These are phyloP conservation scores for Bombus waltoni DNA, from an alignment of 1,140 invertebrate genomes.

Conservation along the genomic window DNA sequence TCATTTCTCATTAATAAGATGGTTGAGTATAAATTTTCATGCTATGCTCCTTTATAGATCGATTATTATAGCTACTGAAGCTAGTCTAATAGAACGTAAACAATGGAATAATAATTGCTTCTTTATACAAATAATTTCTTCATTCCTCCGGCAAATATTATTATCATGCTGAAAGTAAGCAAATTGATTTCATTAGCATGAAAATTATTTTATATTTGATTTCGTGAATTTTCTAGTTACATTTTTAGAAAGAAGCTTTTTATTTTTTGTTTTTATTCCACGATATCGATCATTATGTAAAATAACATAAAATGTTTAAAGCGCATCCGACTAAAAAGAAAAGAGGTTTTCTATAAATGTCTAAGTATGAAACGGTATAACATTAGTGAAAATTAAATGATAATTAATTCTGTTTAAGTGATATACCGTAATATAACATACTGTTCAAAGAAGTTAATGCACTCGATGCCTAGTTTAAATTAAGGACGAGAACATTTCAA, in stretches of 20 bases:
- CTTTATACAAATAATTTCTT: not conserved
- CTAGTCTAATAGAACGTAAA: not conserved
- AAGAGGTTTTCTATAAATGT: not conserved
- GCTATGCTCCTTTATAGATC: not conserved
- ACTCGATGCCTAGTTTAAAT: constrained; percentile 6
- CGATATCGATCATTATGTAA: not conserved
- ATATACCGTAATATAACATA: not conserved
- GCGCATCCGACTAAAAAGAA: not conserved
- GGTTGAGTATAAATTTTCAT: not conserved
- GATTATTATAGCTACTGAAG: too few relatives aligned
- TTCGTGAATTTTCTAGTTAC: not conserved
- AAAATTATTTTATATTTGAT: not conserved
- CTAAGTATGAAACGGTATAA: not conserved
- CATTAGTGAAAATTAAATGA: constrained; percentile 31
- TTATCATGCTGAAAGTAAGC: not conserved
- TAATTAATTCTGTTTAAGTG: constrained; percentile 26
- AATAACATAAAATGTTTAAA: not conserved
- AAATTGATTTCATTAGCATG: not conserved
- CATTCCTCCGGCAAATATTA: not conserved
- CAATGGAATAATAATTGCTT: not conserved
- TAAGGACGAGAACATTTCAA: not conserved
- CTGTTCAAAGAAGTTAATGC: not conserved
- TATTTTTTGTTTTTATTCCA: not conserved
- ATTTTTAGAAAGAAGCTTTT: too few relatives aligned
- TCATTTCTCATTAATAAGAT: constrained; percentile 1